These are phyloP conservation scores for Polyodon spathula DNA, from an alignment of 2,113 vertebrate species.

Conservation along the genomic window DNA sequence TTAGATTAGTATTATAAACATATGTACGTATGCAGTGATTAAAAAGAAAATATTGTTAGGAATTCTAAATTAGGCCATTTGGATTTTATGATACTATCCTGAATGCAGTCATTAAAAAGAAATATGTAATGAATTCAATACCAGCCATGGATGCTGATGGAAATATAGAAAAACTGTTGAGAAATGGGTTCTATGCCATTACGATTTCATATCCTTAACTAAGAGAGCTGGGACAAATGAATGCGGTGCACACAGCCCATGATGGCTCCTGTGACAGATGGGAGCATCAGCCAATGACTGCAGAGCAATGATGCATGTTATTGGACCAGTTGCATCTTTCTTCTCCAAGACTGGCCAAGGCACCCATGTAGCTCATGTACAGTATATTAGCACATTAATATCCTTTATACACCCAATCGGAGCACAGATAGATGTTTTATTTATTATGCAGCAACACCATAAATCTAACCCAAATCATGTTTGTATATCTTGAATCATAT, in stretches of 20 bases:
- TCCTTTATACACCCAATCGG: no score
- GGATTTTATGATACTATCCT: no score
- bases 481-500: no score
- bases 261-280: constrained; percentile 29
- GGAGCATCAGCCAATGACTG: constrained; percentile 31
- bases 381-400: background rate
- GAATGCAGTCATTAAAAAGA: no score
- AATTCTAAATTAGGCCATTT: no score
- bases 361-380: background rate
- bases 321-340: constrained; percentile 17
- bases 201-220: background rate
- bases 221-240: constrained; percentile 17
- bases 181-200: background rate
- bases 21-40: no score
- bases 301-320: constrained; percentile 33
- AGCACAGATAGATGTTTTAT: no score
- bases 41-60: no score
- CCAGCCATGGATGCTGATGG: background rate
- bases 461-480: no score
- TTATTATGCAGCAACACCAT: no score
- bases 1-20: no score
- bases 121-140: background rate
- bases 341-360: background rate
- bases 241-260: constrained; percentile 17
- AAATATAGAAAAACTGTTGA: background rate